phyloP scores from a whole-genome alignment of 2,888 invertebrate genomes.

The Leucozona laternaria region DNA sequence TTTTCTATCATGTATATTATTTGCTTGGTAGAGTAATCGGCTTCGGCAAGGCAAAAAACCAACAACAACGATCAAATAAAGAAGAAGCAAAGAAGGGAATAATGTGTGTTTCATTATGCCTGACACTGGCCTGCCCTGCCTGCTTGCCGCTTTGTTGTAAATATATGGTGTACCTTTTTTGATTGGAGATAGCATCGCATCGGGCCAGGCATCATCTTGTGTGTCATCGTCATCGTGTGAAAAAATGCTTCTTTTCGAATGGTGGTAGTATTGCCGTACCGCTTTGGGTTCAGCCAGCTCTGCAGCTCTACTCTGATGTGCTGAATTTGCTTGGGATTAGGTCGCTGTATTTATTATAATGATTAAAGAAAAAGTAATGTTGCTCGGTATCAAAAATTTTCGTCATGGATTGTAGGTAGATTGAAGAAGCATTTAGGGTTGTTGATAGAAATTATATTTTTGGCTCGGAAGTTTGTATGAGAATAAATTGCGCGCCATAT shows the following conservation, averaged over 20 bases:
- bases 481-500: neutral
- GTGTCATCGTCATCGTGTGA: constrained; percentile 19
- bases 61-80: neutral
- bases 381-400: neutral
- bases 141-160: neutral
- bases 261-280: neutral
- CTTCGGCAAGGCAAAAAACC: neutral
- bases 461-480: neutral
- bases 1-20: constrained; percentile 37
- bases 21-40: constrained; percentile 1
- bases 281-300: constrained; percentile 14
- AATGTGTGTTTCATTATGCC: constrained; percentile 6
- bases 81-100: neutral
- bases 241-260: constrained; percentile 10
- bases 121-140: constrained; percentile 10
- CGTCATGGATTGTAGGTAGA: neutral
- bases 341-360: constrained; percentile 18
- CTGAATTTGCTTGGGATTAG: constrained; percentile 63
- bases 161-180: constrained; percentile 32
- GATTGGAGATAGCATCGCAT: constrained; percentile 13
- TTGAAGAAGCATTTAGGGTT: neutral
- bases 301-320: constrained; percentile 19
- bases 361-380: too few relatives aligned
- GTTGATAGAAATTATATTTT: neutral
- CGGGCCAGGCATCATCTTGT: constrained; percentile 10